phyloP scores from a whole-genome alignment of 2,113 vertebrate genomes.

The Pseudorasbora parva region DNA sequence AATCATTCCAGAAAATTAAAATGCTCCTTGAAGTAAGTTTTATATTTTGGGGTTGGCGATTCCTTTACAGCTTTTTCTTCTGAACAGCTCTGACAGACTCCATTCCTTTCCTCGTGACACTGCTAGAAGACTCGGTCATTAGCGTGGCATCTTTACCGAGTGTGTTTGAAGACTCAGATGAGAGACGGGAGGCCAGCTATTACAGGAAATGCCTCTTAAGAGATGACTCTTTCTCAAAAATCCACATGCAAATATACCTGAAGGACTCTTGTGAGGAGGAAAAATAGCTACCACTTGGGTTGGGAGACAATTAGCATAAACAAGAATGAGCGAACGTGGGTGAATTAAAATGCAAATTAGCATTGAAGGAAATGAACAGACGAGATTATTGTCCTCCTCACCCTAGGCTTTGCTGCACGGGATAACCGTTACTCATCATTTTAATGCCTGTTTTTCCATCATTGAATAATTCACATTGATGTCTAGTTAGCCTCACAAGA shows the following conservation, averaged over 20 bases:
- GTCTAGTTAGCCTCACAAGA: background rate
- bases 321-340: slow-evolving; percentile 33
- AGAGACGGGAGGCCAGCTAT: slow-evolving; percentile 1
- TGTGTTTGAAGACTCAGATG: background rate
- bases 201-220: background rate
- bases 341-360: slow-evolving; percentile 58
- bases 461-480: slow-evolving; percentile 13
- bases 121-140: background rate
- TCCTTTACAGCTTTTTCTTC: slow-evolving; percentile 3
- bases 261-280: slow-evolving; percentile 24
- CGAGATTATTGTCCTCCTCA: background rate
- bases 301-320: slow-evolving; percentile 39
- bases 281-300: slow-evolving; percentile 44
- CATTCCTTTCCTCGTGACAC: background rate
- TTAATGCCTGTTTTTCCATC: background rate
- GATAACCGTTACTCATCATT: background rate
- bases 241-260: slow-evolving; percentile 2
- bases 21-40: background rate
- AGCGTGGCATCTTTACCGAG: slow-evolving; percentile 19
- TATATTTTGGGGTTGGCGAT: background rate
- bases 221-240: slow-evolving; percentile 1
- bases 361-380: slow-evolving; percentile 23
- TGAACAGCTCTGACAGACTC: slow-evolving; percentile 15
- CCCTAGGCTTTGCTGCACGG: background rate
- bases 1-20: background rate